phyloP scores from a whole-genome alignment of 2,113 vertebrate species.

The Phoenicopterus ruber region DNA sequence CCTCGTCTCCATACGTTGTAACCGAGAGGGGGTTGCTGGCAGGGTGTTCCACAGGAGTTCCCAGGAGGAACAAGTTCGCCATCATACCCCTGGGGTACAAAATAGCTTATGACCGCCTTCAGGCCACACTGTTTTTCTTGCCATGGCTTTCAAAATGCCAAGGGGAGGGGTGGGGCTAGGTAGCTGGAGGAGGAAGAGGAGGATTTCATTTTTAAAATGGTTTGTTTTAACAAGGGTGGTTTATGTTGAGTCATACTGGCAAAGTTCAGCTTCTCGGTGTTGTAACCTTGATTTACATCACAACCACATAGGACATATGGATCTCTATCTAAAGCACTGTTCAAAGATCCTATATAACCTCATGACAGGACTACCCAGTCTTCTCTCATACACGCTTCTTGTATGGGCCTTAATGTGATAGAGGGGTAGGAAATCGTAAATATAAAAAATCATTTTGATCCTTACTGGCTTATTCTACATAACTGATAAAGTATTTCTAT shows the following conservation, averaged over 20 bases:
- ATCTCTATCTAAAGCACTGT: not conserved
- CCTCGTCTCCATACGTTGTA: fast-evolving
- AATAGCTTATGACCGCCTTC: not conserved
- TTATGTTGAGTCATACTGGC: not conserved
- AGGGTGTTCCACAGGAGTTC: not conserved
- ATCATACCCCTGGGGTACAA: not conserved
- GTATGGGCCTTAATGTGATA: fast-evolving
- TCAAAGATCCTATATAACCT: not conserved
- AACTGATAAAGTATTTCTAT: not conserved
- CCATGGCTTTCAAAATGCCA: not conserved
- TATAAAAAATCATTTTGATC: not conserved
- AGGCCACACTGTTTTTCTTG: not conserved
- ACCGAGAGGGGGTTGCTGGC: fast-evolving
- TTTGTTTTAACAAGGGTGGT: not conserved
- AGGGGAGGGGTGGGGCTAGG: too few species aligned
- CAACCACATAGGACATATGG: not conserved
- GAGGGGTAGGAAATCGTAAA: not conserved
- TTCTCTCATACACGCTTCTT: not conserved
- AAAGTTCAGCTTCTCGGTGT: not conserved
- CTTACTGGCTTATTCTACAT: not conserved
- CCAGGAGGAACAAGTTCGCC: not conserved
- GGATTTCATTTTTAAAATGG: not conserved
- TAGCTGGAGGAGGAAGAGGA: not conserved
- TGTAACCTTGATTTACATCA: not conserved
- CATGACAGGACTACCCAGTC: not conserved